phyloP scores from a whole-genome alignment of 2,888 invertebrate species.

The Caenorhabditis macrosperma region DNA sequence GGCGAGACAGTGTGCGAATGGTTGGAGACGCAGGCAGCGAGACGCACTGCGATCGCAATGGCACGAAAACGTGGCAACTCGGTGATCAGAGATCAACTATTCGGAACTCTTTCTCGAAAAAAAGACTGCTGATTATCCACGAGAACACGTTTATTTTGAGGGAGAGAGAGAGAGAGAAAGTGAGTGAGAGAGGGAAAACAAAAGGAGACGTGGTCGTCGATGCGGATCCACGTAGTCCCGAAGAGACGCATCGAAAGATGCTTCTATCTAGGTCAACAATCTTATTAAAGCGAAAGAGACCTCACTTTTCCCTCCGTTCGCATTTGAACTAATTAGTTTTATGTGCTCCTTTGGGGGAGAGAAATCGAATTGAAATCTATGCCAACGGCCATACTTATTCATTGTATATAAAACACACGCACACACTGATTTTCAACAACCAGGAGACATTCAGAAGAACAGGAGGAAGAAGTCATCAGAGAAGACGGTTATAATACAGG shows the following conservation, averaged over 20 bases:
- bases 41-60: slow-evolving; percentile 26
- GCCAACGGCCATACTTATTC: slow-evolving; percentile 29
- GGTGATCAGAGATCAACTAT: slow-evolving; percentile 37
- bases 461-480: background rate
- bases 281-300: slow-evolving; percentile 20
- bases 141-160: background rate
- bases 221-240: background rate
- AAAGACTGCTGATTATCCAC: too few species aligned
- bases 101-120: too few species aligned
- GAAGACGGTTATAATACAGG: slow-evolving; percentile 26
- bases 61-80: slow-evolving; percentile 26
- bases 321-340: background rate
- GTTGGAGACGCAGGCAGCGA: slow-evolving; percentile 26
- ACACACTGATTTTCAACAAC: slow-evolving; percentile 48
- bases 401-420: slow-evolving; percentile 42
- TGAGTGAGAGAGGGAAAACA: background rate
- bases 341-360: background rate
- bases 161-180: background rate
- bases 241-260: background rate
- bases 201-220: background rate
- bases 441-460: slow-evolving; percentile 19
- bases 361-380: background rate
- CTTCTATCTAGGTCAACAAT: slow-evolving; percentile 46
- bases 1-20: background rate
- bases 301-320: slow-evolving; percentile 17